Base-by-base conservation (phyloP, 2,888 invertebrate species). In the Cheilosia urbana region DNA sequence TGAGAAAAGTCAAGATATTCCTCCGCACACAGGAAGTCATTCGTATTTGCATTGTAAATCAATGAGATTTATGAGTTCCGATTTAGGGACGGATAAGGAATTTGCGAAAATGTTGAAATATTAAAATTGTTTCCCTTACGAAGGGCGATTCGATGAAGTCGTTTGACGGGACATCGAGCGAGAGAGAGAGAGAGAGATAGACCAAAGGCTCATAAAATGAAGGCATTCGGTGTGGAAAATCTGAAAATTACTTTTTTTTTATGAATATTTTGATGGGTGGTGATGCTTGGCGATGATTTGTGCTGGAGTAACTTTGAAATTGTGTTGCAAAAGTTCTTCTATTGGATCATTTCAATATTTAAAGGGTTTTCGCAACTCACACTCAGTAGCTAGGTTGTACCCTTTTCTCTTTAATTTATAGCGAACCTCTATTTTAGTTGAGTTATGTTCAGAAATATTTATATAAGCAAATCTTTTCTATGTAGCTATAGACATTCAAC, bases 11-110 rank as follows among this genome's bases (percentile, higher is more conserved):
- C 51, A 17, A 76, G 45, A 76, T 49, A 19, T 34, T 15, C 11
- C 7, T 30, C 40, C 24, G 40, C 21, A 11, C 17, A 47, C 17
- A 47, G 57, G 45, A 75, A 75, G 73, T 63, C 65, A 65, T 75
- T 57, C 65, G 34, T 21, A 30, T 55, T 65, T 47, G 73, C 53
- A 66, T 58, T 60, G 68, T 76, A 76, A 60, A 66, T 76, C 76
- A 76, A 60, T 76, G 60, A 53, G 76, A 76, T 76, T 76, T 76
- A 76, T 76, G 76, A 42, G n/a, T 34, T 57, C 24, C 75, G 63
- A 37, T 55, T 45, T 37, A 2, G 55, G 11, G 34, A 5, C 11
- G 42, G 19, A 7, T 21, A 34, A 37, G 40, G 65, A 51, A 66
- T 75, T 73, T 63, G 30, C 9, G 30, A 42, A 45, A 30, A 30